Evolutionary conservation across 2,113 vertebrate genomes (phyloP).

Genomic region (Callipepla californica): DNA sequence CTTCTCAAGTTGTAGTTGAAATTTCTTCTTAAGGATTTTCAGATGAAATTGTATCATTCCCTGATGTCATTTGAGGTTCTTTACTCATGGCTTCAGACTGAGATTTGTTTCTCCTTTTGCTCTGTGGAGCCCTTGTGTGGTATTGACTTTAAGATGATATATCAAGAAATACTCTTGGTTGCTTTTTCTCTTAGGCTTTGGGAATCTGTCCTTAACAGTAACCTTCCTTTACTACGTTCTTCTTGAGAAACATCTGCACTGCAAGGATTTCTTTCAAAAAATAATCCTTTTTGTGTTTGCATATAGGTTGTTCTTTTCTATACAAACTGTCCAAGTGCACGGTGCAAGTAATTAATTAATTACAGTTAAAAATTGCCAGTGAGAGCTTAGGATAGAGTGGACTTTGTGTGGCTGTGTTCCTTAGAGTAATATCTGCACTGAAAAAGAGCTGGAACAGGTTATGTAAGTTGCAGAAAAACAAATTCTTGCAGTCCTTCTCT

Average conservation of each 20-base stretch:
- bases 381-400: not conserved
- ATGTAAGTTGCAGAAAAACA: not conserved
- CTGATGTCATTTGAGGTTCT: not conserved
- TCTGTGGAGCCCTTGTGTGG: not conserved
- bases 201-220: not conserved
- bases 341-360: not conserved
- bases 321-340: not conserved
- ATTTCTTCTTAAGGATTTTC: not conserved
- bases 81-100: not conserved
- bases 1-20: not conserved
- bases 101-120: not conserved
- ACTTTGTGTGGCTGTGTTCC: not conserved
- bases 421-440: not conserved
- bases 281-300: not conserved
- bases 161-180: not conserved
- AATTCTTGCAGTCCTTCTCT: not conserved
- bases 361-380: not conserved
- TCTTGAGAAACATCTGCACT: not conserved
- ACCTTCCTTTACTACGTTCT: not conserved
- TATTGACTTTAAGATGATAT: not conserved
- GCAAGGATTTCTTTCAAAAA: not conserved
- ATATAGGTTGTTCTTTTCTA: not conserved
- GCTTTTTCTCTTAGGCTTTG: not conserved
- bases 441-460: not conserved
- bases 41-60: not conserved